Percentiles rank a stretch among this genome's conserved stretches.
Conservation (phyloP, 2,888 invertebrate genomes). For the Drosophila seclusa region DNA sequence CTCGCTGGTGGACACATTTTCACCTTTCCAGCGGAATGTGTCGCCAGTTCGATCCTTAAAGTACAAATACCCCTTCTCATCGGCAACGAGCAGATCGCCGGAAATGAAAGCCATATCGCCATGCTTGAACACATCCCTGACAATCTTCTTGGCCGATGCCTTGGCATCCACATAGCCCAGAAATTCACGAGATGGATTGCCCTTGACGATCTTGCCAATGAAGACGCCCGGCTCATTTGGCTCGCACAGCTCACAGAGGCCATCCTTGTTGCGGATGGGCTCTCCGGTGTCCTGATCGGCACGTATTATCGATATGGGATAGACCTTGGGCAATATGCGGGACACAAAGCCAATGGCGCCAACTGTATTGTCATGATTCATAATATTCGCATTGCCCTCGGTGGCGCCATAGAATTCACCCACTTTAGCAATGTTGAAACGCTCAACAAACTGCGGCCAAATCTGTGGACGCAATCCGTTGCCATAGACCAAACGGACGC, state of each 20-base stretch:
- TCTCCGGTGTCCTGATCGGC: slow-evolving; percentile 95
- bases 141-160: slow-evolving; percentile 96
- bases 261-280: slow-evolving; percentile 92
- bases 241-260: slow-evolving; percentile 90
- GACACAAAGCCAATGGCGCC: slow-evolving; percentile 98
- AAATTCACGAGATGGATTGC: slow-evolving; percentile 95
- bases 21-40: slow-evolving; percentile 98
- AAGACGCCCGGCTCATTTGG: slow-evolving; percentile 97
- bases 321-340: slow-evolving; percentile 93
- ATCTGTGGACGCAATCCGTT: slow-evolving; percentile 96
- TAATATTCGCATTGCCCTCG: slow-evolving; percentile 98
- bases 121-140: slow-evolving; percentile 92
- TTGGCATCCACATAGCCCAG: slow-evolving; percentile 96
- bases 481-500: slow-evolving; percentile 92
- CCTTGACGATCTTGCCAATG: slow-evolving; percentile 95
- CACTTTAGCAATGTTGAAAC: slow-evolving; percentile 93
- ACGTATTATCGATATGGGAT: slow-evolving; percentile 96
- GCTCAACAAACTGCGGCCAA: slow-evolving; percentile 94
- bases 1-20: slow-evolving; percentile 99
- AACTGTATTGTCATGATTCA: slow-evolving; percentile 95
- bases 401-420: slow-evolving; percentile 98
- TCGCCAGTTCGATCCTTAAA: slow-evolving; percentile 98
- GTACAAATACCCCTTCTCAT: slow-evolving; percentile 96
- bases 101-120: slow-evolving; percentile 97
- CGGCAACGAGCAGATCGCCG: slow-evolving; percentile 95